These are phyloP conservation scores for Pollenia angustigena DNA, from an alignment of 2,888 invertebrate genomes.

Conservation along the genomic window DNA sequence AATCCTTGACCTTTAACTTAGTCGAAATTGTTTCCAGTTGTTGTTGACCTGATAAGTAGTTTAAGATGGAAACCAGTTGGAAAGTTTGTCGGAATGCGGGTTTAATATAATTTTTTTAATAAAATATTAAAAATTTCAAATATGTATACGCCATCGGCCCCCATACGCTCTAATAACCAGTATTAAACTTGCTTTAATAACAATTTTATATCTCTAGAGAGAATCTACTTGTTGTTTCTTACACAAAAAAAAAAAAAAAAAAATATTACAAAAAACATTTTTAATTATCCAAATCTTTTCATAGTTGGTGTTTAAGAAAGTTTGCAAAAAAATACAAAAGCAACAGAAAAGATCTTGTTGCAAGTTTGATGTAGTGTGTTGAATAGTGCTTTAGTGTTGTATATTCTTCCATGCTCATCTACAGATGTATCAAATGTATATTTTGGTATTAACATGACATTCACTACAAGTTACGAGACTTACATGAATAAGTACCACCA, in stretches of 20 bases:
- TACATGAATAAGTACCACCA: conserved; percentile 56
- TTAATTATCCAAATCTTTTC: conserved; percentile 57
- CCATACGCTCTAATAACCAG: too few species aligned
- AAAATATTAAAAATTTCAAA: too few species aligned
- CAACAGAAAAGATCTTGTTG: background rate
- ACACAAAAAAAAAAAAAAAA: background rate
- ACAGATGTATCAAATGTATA: conserved; percentile 47
- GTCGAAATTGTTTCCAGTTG: background rate
- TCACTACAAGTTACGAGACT: conserved; percentile 62
- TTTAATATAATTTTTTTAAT: too few species aligned
- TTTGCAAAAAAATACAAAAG: background rate
- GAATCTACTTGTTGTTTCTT: background rate
- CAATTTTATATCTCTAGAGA: background rate
- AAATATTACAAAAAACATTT: conserved; percentile 3
- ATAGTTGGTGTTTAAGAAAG: conserved; percentile 3
- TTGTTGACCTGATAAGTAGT: background rate
- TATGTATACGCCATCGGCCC: too few species aligned
- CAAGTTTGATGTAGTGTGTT: background rate
- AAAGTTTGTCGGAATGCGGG: background rate
- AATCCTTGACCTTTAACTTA: conserved; percentile 11
- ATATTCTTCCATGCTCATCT: conserved; percentile 13
- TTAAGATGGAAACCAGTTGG: background rate
- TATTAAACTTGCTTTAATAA: background rate
- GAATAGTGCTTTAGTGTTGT: background rate
- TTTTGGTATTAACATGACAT: conserved; percentile 65